Base-by-base conservation (phyloP, 1,140 invertebrate genomes). In the Drosophila athabasca region DNA sequence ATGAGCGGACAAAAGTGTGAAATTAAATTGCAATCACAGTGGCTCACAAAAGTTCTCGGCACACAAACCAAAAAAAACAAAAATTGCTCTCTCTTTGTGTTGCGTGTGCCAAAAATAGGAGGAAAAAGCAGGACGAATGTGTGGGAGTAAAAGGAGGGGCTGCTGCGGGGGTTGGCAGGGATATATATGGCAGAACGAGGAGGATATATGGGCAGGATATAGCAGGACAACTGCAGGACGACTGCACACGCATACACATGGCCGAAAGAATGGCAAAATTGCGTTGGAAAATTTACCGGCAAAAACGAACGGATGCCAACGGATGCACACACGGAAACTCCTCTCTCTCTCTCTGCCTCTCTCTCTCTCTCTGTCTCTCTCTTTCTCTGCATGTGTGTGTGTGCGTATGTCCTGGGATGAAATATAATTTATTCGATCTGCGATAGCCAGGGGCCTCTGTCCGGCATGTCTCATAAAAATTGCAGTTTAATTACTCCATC, bases 401-500 rank as follows among this genome's bases (percentile, higher is more conserved):
- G 65, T 67, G 72, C 50, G 61, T 60, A 57, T 75, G 57, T 67
- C 67, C 58, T 35, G 61, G 59, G 54, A 11, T 39, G 71, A 79
- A 88, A 81, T 75, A 81, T 89, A 90, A 90, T 90, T 90, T 90
- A 90, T 90, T 90, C 89, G 82, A 89, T 90, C 90, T 90, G 60
- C 78, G 90, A 90, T 90, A 90, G 80, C 83, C 50, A 39, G 43
- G 62, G 67, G 81, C 73, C 85, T 90, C 90, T 87, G 90, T 90
- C 89, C 89, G 73, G 79, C 79, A 90, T 90, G 89, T 87, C 89
- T 90, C 89, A 90, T 90, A 90, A 90, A 90, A 90, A 90, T 90
- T 90, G 90, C 90, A 90, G 65, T 90, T 90, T 90, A 90, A 90
- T 90, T 90, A 90, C 90, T 90, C 84, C 84, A 90, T 90, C 89